phyloP scores from a whole-genome alignment of 2,113 vertebrate species.

The Myotis davidii region DNA sequence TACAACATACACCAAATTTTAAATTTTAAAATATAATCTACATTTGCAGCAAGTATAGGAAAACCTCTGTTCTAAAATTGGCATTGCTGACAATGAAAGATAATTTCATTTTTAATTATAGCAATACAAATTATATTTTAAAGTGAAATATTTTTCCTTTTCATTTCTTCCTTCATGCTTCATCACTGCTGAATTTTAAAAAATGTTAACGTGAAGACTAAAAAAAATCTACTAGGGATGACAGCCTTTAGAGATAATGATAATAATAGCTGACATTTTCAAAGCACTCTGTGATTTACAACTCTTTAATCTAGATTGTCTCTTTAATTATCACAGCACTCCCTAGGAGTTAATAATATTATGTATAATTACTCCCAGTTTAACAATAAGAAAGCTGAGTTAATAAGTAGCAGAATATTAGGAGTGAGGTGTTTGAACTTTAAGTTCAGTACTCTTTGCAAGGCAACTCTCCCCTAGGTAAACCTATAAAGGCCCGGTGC shows the following conservation, averaged over 20 bases:
- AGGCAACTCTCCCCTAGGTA: background rate
- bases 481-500: background rate
- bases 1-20: background rate
- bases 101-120: constrained; percentile 32
- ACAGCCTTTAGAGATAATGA: constrained; percentile 38
- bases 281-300: constrained; percentile 60
- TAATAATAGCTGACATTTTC: constrained; percentile 60
- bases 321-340: constrained; percentile 63
- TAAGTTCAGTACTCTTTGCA: background rate
- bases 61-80: background rate
- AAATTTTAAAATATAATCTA: background rate
- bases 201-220: constrained; percentile 42
- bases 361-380: constrained; percentile 49
- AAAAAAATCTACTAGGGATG: background rate
- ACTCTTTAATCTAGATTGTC: constrained; percentile 35
- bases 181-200: constrained; percentile 42
- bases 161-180: background rate
- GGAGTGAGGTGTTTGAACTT: constrained; percentile 33
- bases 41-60: background rate
- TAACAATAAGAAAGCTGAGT: constrained; percentile 60
- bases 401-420: constrained; percentile 35
- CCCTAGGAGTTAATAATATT: constrained; percentile 47
- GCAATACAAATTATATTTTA: constrained; percentile 29
- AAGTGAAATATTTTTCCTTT: constrained; percentile 2
- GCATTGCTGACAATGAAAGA: background rate